Evolutionary conservation across 2,113 vertebrate genomes (phyloP), one percentile per base, ranked within the genome.

Genomic region (Aythya baeri): DNA sequence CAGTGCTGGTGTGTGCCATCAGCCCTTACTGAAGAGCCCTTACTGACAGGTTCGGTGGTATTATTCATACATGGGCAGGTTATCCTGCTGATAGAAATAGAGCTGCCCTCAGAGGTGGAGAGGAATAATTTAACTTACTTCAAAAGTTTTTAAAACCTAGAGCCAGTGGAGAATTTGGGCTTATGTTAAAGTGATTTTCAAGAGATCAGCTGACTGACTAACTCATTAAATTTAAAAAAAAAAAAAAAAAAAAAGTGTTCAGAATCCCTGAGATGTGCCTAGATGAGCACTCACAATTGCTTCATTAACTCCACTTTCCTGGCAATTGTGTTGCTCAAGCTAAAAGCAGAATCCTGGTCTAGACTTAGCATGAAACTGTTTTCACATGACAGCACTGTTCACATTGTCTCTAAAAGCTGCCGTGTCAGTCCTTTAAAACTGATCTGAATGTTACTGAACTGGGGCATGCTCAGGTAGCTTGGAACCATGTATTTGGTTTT

Each of bases 391-490:
- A 38, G n/a, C 18, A 13, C 46, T 61, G 0, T 25, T 89, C 21
- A 50, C 20, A 11, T 61, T 14, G 21, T 68, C 38, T 72, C 62
- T 58, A 49, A 31, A 89, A 92, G 25, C 70, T 84, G 44, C 38
- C 13, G 17, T 29, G n/a, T 36, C 13, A 25, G 6, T 76, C 22
- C 36, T 34, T 88, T 44, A 73, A 90, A 86, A 27, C 38, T 58
- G 38, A 85, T 38, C 26, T 76, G 75, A 54, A 15, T 6, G 6
- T 41, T 21, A 74, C 81, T 75, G 27, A 77, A 71, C 62, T 72
- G 34, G 14, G 17, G 27, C 17, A 9, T 57, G 4, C 20, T 46
- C 0, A 0, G 7, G 16, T 57, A 46, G 36, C 43, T 73, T 46
- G 63, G 18, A 83, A 36, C 36, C 8, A 14, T 55, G 4, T 26